These are phyloP conservation scores for Priocnemis perturbator DNA, from an alignment of 2,888 invertebrate genomes.

Conservation along the genomic window DNA sequence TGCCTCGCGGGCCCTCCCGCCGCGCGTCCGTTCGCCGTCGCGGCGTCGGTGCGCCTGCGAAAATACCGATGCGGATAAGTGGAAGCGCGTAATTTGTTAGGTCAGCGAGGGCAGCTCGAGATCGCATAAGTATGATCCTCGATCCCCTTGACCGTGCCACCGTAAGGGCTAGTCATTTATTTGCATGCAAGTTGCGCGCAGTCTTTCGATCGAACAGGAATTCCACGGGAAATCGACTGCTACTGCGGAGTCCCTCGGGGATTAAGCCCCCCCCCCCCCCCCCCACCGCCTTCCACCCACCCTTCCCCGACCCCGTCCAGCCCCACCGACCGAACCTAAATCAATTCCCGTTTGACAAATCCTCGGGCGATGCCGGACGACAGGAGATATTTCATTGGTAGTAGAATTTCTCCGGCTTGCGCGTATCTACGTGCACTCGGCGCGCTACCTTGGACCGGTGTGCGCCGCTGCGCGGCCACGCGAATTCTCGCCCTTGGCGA, in stretches of 20 bases:
- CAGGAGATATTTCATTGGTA: slow-evolving; percentile 66
- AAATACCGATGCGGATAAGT: too few relatives aligned
- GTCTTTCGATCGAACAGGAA: slow-evolving; percentile 45
- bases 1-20: too few relatives aligned
- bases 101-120: too few relatives aligned
- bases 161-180: slow-evolving; percentile 48
- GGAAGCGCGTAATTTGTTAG: slow-evolving; percentile 9
- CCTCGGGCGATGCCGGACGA: slow-evolving; percentile 60
- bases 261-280: slow-evolving; percentile 53
- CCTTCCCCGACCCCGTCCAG: not conserved
- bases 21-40: too few relatives aligned
- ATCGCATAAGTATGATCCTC: not conserved
- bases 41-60: too few relatives aligned
- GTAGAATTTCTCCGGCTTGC: slow-evolving; percentile 53
- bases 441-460: slow-evolving; percentile 3
- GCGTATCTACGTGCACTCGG: too few relatives aligned
- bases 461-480: slow-evolving; percentile 11
- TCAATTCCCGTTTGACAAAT: slow-evolving; percentile 70
- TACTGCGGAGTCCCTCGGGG: slow-evolving; percentile 51
- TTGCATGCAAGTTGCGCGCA: slow-evolving; percentile 43
- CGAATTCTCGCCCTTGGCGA: slow-evolving; percentile 27
- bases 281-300: slow-evolving; percentile 13
- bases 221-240: slow-evolving; percentile 50
- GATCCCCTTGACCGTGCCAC: slow-evolving; percentile 39
- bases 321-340: slow-evolving; percentile 55